Evolutionary conservation across 2,888 invertebrate genomes (phyloP), one percentile per base, ranked within the genome.

Genomic region (Hemithea aestivaria): DNA sequence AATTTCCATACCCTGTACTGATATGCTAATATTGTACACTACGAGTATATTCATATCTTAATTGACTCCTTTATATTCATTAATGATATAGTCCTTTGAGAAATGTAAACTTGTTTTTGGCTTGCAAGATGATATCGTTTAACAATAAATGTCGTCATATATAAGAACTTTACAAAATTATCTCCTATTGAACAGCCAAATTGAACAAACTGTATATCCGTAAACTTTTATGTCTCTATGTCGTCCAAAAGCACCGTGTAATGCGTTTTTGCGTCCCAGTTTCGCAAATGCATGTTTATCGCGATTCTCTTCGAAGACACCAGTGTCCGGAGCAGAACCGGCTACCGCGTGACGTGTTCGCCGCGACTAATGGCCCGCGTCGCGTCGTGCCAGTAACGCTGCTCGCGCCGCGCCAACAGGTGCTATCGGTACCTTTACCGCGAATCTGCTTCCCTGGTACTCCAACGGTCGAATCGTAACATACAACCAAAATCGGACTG

Each of bases 341-440:
- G 85, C 85, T 85, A 77, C 80, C 74, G 81, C 64, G 62, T 84
- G 83, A 82, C 84, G 83, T 81, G 77, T 75, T 68, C 68, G 51
- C 61, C 52, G 66, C 16, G 74, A 73, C 81, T 79, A 77, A 78
- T 78, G 73, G 71, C 64, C 61, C 69, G 75, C 59, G 65, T 60
- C 69, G 75, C 59, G 67, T 65, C 62, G 66, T 62, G 76, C 74
- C 84, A 85, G 85, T 85, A 77, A 70, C 75, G 78, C 62, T 74
- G 70, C 68, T 75, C 79, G 75, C 83, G 78, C 63, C 80, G 81
- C 72, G 69, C 73, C 59, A 79, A 74, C 83, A 83, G 82, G 84
- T 84, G 84, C 67, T 74, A 37, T 49, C 46, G 53, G 56, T 59
- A 66, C 62, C 67, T 70, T 62, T 61, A 61, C 58, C 58, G 62